phyloP scores from a whole-genome alignment of 1,140 invertebrate genomes.

The Brachionus rubens region DNA sequence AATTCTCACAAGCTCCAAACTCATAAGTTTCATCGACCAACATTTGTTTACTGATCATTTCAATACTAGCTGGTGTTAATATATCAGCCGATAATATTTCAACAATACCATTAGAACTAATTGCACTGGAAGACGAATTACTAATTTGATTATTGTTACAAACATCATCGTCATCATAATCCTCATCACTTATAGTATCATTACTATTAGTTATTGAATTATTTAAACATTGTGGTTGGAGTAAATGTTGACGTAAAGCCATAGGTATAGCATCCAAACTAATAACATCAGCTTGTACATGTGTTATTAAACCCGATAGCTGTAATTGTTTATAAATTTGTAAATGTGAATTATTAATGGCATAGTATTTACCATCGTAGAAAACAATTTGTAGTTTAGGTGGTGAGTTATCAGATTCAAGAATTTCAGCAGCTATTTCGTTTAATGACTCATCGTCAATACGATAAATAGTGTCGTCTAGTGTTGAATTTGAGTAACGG shows the following conservation, averaged over 20 bases:
- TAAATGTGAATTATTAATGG: conserved; percentile 45
- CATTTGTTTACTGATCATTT: conserved; percentile 39
- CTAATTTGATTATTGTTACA: background rate
- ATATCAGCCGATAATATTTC: conserved; percentile 31
- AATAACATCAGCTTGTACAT: conserved; percentile 44
- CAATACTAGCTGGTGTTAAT: conserved; percentile 20
- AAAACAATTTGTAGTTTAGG: conserved; percentile 44
- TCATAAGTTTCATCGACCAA: conserved; percentile 44
- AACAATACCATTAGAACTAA: conserved; percentile 5
- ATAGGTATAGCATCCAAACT: conserved; percentile 37
- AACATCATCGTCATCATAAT: background rate
- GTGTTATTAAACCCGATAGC: conserved; percentile 34
- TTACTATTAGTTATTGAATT: conserved; percentile 20
- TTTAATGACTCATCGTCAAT: conserved; percentile 37
- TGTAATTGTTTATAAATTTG: conserved; percentile 45
- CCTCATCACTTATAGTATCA: conserved; percentile 13
- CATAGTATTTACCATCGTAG: conserved; percentile 41
- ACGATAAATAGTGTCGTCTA: conserved; percentile 31
- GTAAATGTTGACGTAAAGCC: conserved; percentile 22
- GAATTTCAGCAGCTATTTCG: conserved; percentile 45
- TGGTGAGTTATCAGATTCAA: conserved; percentile 44
- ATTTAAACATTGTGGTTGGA: conserved; percentile 13
- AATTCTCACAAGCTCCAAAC: conserved; percentile 45
- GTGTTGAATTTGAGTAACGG: conserved; percentile 30
- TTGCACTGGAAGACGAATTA: conserved; percentile 26